These are phyloP conservation scores for Rhinoraja longicauda DNA, from an alignment of 2,797 vertebrate genomes.

Conservation along the genomic window DNA sequence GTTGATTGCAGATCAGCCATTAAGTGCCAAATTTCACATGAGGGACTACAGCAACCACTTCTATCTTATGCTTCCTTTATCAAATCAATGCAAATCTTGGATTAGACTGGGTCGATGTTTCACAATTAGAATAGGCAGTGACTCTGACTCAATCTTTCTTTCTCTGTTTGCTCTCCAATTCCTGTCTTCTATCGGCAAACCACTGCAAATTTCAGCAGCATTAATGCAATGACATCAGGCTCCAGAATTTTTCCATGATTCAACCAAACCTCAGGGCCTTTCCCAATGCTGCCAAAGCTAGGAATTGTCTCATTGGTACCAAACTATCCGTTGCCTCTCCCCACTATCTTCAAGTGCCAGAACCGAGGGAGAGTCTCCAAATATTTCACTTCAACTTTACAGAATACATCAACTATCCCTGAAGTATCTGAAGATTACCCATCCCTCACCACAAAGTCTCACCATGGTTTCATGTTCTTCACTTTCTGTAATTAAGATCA, in stretches of 20 bases:
- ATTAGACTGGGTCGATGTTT: too few relatives aligned
- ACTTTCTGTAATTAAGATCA: background rate
- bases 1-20: too few relatives aligned
- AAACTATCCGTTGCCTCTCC: background rate
- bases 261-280: background rate
- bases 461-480: background rate
- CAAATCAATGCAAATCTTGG: background rate
- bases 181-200: too few relatives aligned
- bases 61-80: too few relatives aligned
- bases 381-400: background rate
- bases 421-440: background rate
- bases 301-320: background rate
- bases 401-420: background rate
- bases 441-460: background rate
- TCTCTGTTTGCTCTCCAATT: too few relatives aligned
- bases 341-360: background rate
- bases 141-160: too few relatives aligned
- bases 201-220: background rate
- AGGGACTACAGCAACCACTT: too few relatives aligned
- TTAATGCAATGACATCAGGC: background rate
- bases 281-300: background rate
- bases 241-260: background rate
- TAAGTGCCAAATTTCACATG: too few relatives aligned
- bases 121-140: too few relatives aligned
- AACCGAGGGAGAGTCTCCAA: background rate